A percentile compares a stretch with the other conserved stretches of the same genome.
These are phyloP conservation scores for Oophaga pumilio DNA, from an alignment of 2,113 vertebrate species.

Conservation along the genomic window DNA sequence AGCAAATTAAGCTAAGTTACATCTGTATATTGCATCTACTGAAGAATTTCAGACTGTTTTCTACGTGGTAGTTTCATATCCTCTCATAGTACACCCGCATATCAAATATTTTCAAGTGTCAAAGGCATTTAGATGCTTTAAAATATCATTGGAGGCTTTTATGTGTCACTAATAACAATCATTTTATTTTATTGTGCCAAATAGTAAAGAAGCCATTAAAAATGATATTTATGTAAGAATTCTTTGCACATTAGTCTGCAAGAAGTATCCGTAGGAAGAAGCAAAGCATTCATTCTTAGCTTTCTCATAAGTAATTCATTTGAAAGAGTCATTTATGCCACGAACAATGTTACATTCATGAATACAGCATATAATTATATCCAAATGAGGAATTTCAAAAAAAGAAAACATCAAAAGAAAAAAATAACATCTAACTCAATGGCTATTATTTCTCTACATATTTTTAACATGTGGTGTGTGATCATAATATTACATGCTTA, in stretches of 20 bases:
- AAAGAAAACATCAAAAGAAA: conserved; percentile 42
- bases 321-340: conserved; percentile 29
- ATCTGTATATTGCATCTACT: not conserved
- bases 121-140: not conserved
- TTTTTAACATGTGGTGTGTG: conserved; percentile 34
- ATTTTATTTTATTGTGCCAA: conserved; percentile 8
- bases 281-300: not conserved
- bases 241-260: conserved; percentile 3
- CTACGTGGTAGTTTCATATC: not conserved
- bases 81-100: not conserved
- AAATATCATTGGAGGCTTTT: not conserved
- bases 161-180: conserved; percentile 1
- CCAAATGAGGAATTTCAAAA: conserved; percentile 49
- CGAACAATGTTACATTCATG: conserved; percentile 14
- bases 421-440: conserved; percentile 48
- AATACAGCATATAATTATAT: conserved; percentile 20
- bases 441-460: conserved; percentile 2
- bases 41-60: not conserved
- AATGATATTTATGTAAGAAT: conserved; percentile 28
- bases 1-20: not conserved
- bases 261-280: not conserved
- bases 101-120: not conserved
- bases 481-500: conserved; percentile 34
- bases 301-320: not conserved
- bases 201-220: conserved; percentile 1